Evolutionary conservation across 1,140 invertebrate species (phyloP), one percentile per base, ranked within the genome.

Genomic region (Cataglyphis hispanica): DNA sequence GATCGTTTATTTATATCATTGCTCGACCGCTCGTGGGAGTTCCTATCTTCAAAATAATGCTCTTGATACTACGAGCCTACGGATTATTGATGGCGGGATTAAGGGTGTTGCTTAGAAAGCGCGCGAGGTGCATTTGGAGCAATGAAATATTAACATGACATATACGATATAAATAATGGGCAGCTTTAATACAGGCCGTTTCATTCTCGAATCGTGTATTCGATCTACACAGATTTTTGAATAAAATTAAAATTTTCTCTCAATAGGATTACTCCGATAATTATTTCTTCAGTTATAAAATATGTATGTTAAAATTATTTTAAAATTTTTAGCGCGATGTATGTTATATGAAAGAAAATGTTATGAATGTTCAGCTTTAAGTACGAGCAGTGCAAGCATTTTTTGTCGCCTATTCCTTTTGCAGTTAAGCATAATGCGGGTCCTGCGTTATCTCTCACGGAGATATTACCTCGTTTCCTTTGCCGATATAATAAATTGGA

Each of bases 1-100:
- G 70, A 84, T 84, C 60, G 58, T 84, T 75, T 84, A 84, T 84
- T 84, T 84, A 84, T 84, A 84, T 77, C 81, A 40, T 22, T 34
- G 19, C 43, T 37, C 40, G 80, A 7, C 40, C 70, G 69, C 69
- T 63, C 46, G 66, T 25, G 50, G 22, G 43, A 34, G 46, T 31
- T 22, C 66, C 34, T 6, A 19, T 25, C 66, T 81, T 81, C 34
- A 81, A 81, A 81, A 70, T 81, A 81, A 70, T 81, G 64, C 78
- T 43, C 66, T 25, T 34, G 50, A 81, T 72, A 43, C 66, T 34
- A 16, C 37, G 66, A 58, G 46, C 66, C 46, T 22, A 22, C 43
- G 34, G 76, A 81, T 72, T 72, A 81, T 72, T 27, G 78, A 72
- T 31, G 78, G 50, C 53, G 53, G 19, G 66, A 81, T 81, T 81